Evolutionary conservation across 1,140 invertebrate species (phyloP), one percentile per base, ranked within the genome.

Genomic region (Pogonognathellus flavescens): DNA sequence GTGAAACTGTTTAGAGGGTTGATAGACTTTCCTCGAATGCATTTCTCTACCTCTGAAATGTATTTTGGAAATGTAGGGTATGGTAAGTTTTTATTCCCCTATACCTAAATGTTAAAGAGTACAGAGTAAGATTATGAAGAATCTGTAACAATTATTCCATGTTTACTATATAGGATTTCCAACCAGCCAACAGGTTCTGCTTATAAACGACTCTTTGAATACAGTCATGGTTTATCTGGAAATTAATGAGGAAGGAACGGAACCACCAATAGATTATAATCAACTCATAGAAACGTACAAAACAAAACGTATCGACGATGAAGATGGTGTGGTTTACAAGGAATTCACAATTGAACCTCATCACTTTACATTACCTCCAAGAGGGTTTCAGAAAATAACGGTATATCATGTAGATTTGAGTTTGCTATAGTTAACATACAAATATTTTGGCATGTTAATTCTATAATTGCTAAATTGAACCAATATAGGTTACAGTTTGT

Each of bases 1-100:
- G n/a, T n/a, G n/a, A n/a, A n/a, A n/a, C n/a, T n/a, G 87, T 82
- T 89, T 90, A 66, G 80, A 92, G 92, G 84, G 92, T 92, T 10
- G 89, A 86, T 49, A 0, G 80, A 91, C 16, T 91, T 89, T 83
- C 92, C 92, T 9, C 88, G 89, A 9, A 86, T 92, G n/a, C 89
- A 89, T 82, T 91, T 91, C 50, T 89, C 91, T 41, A 88, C 88
- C 7, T 85, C 87, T 0, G 84, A 86, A 22, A 60, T 92, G 0
- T 88, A 92, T 86, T 91, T 92, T 85, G 91, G 89, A 7, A 80
- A 82, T 7, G 88, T 90, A 14, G 85, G 91, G 1, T 85, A 92
- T 62, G 90, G 91, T 90, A 82, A 85, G 86, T 53, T 84, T 80
- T 25, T 87, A 88, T 72, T 41, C 11, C 31, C 31, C 31, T 6